Evolutionary conservation across 2,888 invertebrate species (phyloP), one percentile per base, ranked within the genome.

Genomic region (Dryobota labecula): DNA sequence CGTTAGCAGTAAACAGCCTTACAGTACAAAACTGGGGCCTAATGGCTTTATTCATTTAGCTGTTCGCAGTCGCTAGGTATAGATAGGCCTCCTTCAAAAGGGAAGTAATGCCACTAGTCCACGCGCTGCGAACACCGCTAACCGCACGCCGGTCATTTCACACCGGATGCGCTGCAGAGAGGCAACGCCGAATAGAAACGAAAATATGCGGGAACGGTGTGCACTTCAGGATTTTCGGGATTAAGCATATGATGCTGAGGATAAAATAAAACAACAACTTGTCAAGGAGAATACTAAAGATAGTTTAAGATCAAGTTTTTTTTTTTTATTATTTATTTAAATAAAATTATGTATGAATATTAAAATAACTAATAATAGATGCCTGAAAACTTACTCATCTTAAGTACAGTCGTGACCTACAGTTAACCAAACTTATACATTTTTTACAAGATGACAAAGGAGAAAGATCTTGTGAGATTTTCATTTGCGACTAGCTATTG

Each of bases 131-230:
- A 41, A 24, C 38, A 45, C 64, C 20, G 11, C 43, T 54, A 64
- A 67, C 76, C 76, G 47, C 56, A 64, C 24, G 51, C 33, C 56
- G 53, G 63, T 45, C 63, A 70, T 64, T 76, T 30, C 36, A 67
- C 76, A 60, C 66, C 63, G 62, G 45, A 66, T 36, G 51, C 60
- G n/a, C 53, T 51, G 63, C 70, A 67, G 51, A 54, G 45, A 67
- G 45, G 60, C 76, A 47, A 38, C 5, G 18, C 27, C 11, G 18
- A 76, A 58, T 24, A n/a, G 27, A 47, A 47, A n/a, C 24, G n/a
- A n/a, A 58, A 58, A 58, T 51, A 56, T n/a, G 11, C 36, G 13
- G 30, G 13, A 36, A 13, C 30, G 0, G 0, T 30, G 24, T 51
- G 45, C 38, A 54, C 18, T 36, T 51, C 9, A 11, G 2, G 2